These are phyloP conservation scores for Huso huso DNA, from an alignment of 2,797 vertebrate species.

Conservation along the genomic window DNA sequence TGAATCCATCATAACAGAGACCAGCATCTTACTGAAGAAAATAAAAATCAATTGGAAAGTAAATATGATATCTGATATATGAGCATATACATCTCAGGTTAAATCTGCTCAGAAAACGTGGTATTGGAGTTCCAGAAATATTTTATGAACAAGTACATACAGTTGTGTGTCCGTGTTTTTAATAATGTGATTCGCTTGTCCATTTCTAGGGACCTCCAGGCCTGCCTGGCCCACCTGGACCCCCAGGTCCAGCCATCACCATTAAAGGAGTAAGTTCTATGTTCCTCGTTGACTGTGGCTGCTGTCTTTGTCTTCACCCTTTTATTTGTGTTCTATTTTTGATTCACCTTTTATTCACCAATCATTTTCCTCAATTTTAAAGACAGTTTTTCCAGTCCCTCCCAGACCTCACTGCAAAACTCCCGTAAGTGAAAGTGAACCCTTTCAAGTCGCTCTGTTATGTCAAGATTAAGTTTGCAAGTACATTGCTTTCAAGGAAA, in stretches of 20 bases:
- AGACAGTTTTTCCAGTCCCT: slow-evolving; percentile 85
- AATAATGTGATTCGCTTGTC: no score
- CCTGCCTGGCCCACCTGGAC: slow-evolving; percentile 74
- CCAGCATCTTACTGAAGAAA: no score
- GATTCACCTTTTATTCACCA: slow-evolving; percentile 11
- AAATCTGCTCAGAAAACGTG: no score
- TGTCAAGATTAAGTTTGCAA: not conserved
- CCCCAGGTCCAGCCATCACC: slow-evolving; percentile 64
- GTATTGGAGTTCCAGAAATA: no score
- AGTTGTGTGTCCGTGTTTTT: no score
- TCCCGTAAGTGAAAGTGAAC: slow-evolving; percentile 64
- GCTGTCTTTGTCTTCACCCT: not conserved
- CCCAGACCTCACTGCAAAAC: slow-evolving; percentile 86
- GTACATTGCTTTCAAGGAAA: slow-evolving; percentile 16
- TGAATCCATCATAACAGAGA: no score
- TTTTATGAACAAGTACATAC: no score
- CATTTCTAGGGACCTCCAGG: slow-evolving; percentile 68
- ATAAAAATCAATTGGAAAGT: no score
- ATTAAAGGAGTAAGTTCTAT: slow-evolving; percentile 69
- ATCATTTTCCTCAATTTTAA: slow-evolving; percentile 35
- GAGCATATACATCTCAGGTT: no score
- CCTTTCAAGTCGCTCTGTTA: not conserved
- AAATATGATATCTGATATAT: no score
- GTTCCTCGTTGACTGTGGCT: not conserved
- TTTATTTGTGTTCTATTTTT: not conserved